These are phyloP conservation scores for Struthidea cinerea DNA, from an alignment of 2,113 vertebrate genomes.

Conservation along the genomic window DNA sequence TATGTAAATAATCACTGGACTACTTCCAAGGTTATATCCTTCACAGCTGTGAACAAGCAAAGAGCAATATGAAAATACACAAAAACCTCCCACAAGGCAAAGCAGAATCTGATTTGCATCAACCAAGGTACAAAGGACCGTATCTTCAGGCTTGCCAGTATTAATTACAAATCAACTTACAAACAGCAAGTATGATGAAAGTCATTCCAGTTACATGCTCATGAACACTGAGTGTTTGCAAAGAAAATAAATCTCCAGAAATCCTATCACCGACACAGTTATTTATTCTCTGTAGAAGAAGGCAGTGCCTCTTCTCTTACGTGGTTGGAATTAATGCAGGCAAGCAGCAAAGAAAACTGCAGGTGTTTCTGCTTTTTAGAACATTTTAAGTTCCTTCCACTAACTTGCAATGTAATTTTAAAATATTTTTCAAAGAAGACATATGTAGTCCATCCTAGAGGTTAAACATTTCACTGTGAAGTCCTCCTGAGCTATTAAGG, in stretches of 20 bases:
- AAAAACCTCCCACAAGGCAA: background rate
- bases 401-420: background rate
- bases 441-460: background rate
- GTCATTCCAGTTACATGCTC: background rate
- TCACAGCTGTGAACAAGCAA: constrained; percentile 1
- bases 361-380: background rate
- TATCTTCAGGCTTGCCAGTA: background rate
- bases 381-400: background rate
- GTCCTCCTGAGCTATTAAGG: background rate
- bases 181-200: background rate
- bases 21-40: background rate
- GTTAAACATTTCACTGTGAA: background rate
- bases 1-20: background rate
- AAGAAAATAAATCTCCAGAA: background rate
- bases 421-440: background rate
- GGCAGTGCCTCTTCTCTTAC: background rate
- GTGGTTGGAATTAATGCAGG: background rate
- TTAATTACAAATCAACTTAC: background rate
- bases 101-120: background rate
- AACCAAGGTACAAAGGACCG: background rate
- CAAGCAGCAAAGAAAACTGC: background rate
- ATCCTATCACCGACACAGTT: background rate
- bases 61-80: background rate
- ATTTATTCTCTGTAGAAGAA: background rate
- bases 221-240: background rate